Base-by-base conservation (phyloP, 2,888 invertebrate genomes). In the Philhelius pedissequus region DNA sequence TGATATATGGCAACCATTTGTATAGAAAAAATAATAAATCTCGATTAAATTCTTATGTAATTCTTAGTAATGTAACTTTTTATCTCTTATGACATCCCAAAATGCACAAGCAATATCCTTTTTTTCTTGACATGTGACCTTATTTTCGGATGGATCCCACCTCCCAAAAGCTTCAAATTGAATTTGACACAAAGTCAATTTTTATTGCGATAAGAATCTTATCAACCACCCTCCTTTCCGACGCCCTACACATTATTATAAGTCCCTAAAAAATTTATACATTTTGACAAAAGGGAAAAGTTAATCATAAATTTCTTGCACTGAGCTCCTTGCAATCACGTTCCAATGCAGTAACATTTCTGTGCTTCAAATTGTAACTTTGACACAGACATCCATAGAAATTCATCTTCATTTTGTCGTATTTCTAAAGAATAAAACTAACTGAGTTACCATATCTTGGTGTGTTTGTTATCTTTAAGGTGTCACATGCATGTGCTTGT, bases 401-500 rank as follows among this genome's bases (percentile, higher is more conserved):
- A 80, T 80, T 83, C 82, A 70, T 78, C 73, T 74, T 77, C 13
- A 32, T 58, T 32, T 70, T 15, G n/a, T 3, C 15, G 2, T 20
- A 11, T 56, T 15, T 18, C 0, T 11, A 9, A 15, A 22, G 30
- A 50, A 50, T 43, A 27, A 20, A 45, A 38, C 32, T 35, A 69
- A 77, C 66, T 71, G 60, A 76, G 76, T 71, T 76, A 66, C 64
- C 45, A 48, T 81, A 4, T 4, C 50, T 48, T 48, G 11, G 18
- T 8, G 18, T 8, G 50, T 52, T 56, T 20, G 56, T 56, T 56
- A 56, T 56, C 22, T 25, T 60, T 13, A 38, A 83, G 73, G 74
- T 83, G 82, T 78, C 83, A 78, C 73, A 70, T 70, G 79, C 83
- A 83, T 74, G 56, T 64, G 38, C 30, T 45, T 32, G 73, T 76